These are phyloP conservation scores for Mystacornis crossleyi DNA, from an alignment of 2,113 vertebrate genomes.

Conservation along the genomic window DNA sequence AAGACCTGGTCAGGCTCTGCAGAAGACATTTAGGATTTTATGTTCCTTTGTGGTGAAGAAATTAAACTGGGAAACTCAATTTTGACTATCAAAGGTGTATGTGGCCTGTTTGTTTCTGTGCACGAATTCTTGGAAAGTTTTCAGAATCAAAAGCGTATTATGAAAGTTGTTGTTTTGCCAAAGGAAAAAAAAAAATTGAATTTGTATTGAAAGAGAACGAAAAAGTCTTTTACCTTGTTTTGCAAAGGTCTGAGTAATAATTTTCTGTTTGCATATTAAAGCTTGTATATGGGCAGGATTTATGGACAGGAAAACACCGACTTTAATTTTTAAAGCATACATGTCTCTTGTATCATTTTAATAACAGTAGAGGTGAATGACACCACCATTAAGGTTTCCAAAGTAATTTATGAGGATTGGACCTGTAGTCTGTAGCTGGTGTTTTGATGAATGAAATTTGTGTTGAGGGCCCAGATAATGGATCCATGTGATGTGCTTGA, in stretches of 20 bases:
- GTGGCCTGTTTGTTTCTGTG: not conserved
- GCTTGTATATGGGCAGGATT: not conserved
- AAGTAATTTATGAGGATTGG: slow-evolving; percentile 52
- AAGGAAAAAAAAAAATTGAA: not conserved
- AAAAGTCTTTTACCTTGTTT: slow-evolving; percentile 18
- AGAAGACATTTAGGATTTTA: not conserved
- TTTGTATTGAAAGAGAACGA: not conserved
- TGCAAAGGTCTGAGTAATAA: slow-evolving; percentile 47
- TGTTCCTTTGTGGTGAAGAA: not conserved
- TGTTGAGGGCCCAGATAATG: slow-evolving; percentile 20
- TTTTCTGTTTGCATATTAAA: slow-evolving; percentile 41
- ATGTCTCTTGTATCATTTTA: slow-evolving; percentile 8
- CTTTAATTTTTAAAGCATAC: slow-evolving; percentile 58
- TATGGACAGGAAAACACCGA: not conserved
- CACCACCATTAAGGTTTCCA: slow-evolving; percentile 56
- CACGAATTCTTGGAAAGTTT: not conserved
- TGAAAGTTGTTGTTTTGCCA: not conserved
- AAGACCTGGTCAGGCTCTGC: not conserved
- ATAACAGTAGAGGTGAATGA: slow-evolving; percentile 51
- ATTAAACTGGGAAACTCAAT: not conserved
- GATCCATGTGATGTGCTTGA: slow-evolving; percentile 35
- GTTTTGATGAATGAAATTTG: slow-evolving; percentile 37
- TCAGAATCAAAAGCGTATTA: not conserved
- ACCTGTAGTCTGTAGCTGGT: slow-evolving; percentile 10
- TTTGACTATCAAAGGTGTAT: not conserved